Evolutionary conservation across 1,140 invertebrate genomes (phyloP).

Genomic region (Cherax quadricarinatus): DNA sequence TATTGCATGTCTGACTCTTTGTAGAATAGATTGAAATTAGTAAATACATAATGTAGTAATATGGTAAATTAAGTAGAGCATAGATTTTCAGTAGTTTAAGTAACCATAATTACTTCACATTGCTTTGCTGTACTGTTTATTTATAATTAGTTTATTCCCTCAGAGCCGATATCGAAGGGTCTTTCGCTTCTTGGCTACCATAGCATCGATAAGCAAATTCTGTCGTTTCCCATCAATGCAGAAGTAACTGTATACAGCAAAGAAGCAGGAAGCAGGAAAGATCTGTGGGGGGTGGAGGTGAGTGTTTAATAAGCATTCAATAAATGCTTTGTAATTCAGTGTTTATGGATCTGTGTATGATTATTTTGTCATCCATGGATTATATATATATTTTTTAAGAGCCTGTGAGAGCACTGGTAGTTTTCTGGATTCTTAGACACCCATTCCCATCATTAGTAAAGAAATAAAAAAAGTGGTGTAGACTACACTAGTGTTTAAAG

Average conservation of each 20-base stretch:
- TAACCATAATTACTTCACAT: background rate
- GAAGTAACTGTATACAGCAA: conserved; percentile 50
- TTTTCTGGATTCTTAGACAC: too few species aligned
- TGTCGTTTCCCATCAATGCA: conserved; percentile 37
- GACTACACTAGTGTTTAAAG: too few species aligned
- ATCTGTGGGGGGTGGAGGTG: conserved; percentile 57
- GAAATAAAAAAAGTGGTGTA: too few species aligned
- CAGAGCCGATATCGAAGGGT: conserved; percentile 51
- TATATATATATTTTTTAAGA: too few species aligned
- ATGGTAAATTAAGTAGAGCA: too few species aligned
- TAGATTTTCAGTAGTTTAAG: background rate
- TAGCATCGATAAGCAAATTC: conserved; percentile 46
- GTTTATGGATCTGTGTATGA: background rate
- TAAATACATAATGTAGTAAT: too few species aligned
- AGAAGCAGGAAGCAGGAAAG: conserved; percentile 38
- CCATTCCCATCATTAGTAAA: too few species aligned
- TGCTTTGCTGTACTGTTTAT: background rate
- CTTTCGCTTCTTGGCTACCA: conserved; percentile 34
- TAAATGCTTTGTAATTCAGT: background rate
- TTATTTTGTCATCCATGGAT: too few species aligned
- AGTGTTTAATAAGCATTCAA: background rate
- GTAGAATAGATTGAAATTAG: too few species aligned
- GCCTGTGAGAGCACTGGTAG: too few species aligned
- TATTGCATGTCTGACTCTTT: too few species aligned
- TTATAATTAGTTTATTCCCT: background rate